Evolutionary conservation across 2,113 vertebrate species (phyloP).

Genomic region (Alethe diademata): DNA sequence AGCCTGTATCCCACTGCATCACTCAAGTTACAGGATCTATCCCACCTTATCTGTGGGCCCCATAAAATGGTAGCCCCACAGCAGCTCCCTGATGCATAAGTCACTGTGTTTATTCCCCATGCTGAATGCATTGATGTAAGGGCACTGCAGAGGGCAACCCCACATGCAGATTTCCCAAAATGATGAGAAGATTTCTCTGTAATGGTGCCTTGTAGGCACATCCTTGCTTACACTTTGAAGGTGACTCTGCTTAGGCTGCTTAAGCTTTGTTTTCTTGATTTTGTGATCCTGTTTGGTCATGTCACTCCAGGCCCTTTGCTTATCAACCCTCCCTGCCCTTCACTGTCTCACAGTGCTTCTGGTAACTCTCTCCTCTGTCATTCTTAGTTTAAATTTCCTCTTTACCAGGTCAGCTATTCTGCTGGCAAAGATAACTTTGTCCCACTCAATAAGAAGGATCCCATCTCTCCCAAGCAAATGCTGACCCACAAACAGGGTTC

Average conservation of each 20-base stretch:
- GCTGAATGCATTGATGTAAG: background rate
- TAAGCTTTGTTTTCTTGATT: background rate
- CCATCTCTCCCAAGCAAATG: background rate
- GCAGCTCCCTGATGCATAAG: background rate
- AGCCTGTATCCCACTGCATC: background rate
- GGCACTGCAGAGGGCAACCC: background rate
- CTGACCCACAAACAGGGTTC: background rate
- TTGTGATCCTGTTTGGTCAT: background rate
- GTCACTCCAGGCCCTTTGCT: background rate
- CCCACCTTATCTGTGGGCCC: background rate
- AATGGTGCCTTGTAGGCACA: background rate
- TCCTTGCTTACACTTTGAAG: background rate
- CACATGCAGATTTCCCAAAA: background rate
- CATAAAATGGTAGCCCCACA: background rate
- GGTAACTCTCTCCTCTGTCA: background rate
- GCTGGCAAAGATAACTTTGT: background rate
- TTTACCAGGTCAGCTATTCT: background rate
- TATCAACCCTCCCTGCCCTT: background rate
- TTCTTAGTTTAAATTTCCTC: background rate
- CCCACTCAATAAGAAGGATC: background rate
- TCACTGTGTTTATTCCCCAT: background rate
- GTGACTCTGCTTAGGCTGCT: background rate
- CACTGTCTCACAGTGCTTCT: background rate
- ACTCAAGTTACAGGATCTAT: accelerated
- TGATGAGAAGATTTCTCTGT: background rate